phyloP scores from a whole-genome alignment of 2,888 invertebrate species.

The Aelia acuminata region DNA sequence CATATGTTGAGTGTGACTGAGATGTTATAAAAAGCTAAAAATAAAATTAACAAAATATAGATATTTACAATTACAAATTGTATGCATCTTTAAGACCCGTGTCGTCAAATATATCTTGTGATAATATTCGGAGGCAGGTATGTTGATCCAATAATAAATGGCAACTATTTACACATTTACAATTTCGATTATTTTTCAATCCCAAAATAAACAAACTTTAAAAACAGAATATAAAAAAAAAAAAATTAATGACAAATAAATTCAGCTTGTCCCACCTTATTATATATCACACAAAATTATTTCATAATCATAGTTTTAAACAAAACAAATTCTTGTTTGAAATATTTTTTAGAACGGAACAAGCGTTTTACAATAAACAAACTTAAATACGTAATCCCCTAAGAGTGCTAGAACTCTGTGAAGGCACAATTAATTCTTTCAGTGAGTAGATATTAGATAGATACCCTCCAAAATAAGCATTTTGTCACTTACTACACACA shows the following conservation, averaged over 20 bases:
- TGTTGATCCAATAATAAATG: slow-evolving; percentile 47
- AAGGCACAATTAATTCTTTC: slow-evolving; percentile 64
- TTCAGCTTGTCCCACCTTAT: slow-evolving; percentile 7
- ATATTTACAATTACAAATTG: slow-evolving; percentile 58
- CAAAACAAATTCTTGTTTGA: slow-evolving; percentile 15
- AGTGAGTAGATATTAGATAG: slow-evolving; percentile 61
- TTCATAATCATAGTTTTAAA: slow-evolving; percentile 24
- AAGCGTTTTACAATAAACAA: slow-evolving; percentile 38
- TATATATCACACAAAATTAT: slow-evolving; percentile 48
- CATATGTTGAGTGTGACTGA: slow-evolving; percentile 51
- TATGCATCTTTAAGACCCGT: slow-evolving; percentile 58
- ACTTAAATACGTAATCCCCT: slow-evolving; percentile 59
- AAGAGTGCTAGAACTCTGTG: slow-evolving; percentile 63
- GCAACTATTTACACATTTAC: slow-evolving; percentile 57
- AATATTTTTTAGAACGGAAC: slow-evolving; percentile 50
- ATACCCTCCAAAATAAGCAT: slow-evolving; percentile 62
- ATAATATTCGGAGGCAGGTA: slow-evolving; percentile 58
- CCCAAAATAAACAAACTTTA: slow-evolving; percentile 33
- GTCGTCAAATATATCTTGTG: slow-evolving; percentile 49
- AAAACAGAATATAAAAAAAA: slow-evolving; percentile 33
- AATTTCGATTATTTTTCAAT: slow-evolving; percentile 57
- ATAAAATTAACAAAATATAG: slow-evolving; percentile 60
- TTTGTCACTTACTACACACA: slow-evolving; percentile 11
- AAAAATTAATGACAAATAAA: slow-evolving; percentile 19
- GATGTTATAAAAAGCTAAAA: slow-evolving; percentile 58